These are phyloP conservation scores for Palythoa heliodiscus DNA, from an alignment of 92 coral and sea anemone species.

Conservation along the genomic window DNA sequence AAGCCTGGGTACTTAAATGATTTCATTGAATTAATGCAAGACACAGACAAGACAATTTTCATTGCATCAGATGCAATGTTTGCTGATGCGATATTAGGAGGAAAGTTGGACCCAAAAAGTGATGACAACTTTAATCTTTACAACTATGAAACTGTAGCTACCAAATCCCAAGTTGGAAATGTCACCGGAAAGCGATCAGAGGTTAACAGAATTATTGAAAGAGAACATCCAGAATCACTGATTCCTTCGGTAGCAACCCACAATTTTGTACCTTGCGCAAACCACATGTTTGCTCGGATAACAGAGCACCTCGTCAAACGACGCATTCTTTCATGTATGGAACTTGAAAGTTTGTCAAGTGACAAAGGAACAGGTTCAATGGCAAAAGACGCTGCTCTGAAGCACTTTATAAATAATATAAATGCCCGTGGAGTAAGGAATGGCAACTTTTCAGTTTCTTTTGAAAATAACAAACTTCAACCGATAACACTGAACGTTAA, in stretches of 20 bases:
- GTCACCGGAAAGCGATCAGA: slow-evolving; percentile 54
- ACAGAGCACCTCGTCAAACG: slow-evolving; percentile 46
- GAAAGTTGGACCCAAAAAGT: not conserved
- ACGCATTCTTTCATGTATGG: slow-evolving; percentile 36
- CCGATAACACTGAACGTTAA: slow-evolving; percentile 45
- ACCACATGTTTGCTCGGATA: slow-evolving; percentile 56
- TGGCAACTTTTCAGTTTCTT: slow-evolving; percentile 43
- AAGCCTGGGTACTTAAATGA: slow-evolving; percentile 28
- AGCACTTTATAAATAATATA: slow-evolving; percentile 43
- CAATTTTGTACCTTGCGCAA: slow-evolving; percentile 39
- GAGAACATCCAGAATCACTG: slow-evolving; percentile 55
- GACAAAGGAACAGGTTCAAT: slow-evolving; percentile 9
- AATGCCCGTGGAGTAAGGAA: slow-evolving; percentile 56
- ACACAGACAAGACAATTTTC: slow-evolving; percentile 20
- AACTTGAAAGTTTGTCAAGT: slow-evolving; percentile 30
- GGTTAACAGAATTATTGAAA: slow-evolving; percentile 13
- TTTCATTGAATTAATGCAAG: slow-evolving; percentile 29
- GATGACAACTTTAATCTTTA: slow-evolving; percentile 33
- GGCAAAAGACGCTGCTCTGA: slow-evolving; percentile 41
- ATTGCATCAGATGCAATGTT: slow-evolving; percentile 31
- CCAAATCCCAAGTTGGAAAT: slow-evolving; percentile 44
- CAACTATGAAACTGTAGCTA: slow-evolving; percentile 53
- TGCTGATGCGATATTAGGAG: slow-evolving; percentile 32
- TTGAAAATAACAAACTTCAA: slow-evolving; percentile 44
- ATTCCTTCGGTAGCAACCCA: slow-evolving; percentile 42